Conservation (phyloP, 2,888 invertebrate genomes). For the Scaptodrosophila latifasciaeformis region DNA sequence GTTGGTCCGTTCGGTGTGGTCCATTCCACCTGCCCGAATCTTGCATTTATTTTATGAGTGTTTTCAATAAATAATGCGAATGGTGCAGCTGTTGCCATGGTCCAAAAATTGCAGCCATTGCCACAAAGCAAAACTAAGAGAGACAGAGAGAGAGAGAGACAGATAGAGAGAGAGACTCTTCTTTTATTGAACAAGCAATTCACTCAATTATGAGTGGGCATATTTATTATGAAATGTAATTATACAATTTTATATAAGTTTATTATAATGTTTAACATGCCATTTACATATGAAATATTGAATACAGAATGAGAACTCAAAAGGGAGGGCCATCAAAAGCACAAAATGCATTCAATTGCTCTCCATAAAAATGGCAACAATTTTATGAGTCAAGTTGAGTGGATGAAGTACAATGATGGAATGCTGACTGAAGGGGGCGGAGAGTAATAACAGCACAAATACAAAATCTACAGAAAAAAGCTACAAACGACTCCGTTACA, state of each 20-base stretch:
- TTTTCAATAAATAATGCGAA: constrained; percentile 50
- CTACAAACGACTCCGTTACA: constrained; percentile 31
- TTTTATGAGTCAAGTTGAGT: constrained; percentile 8
- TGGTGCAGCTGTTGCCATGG: background rate
- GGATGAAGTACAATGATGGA: too few relatives aligned
- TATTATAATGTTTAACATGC: constrained; percentile 62
- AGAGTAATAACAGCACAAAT: constrained; percentile 3
- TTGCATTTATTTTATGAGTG: constrained; percentile 40
- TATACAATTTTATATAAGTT: constrained; percentile 61
- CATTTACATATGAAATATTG: constrained; percentile 63
- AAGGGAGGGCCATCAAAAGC: background rate
- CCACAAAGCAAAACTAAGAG: background rate
- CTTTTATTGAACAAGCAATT: too few relatives aligned
- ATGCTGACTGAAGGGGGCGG: too few relatives aligned
- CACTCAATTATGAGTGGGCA: constrained; percentile 23
- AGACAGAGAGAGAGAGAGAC: background rate
- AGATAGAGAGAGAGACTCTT: background rate
- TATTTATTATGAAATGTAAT: constrained; percentile 55
- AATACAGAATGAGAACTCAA: constrained; percentile 37
- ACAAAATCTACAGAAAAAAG: constrained; percentile 12
- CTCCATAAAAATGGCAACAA: background rate
- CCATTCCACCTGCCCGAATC: too few relatives aligned
- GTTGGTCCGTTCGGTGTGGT: too few relatives aligned
- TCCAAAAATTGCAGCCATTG: background rate
- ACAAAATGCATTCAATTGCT: constrained; percentile 42